Evolutionary conservation across 2,888 invertebrate genomes (phyloP), one percentile per base, ranked within the genome.

Genomic region (Pollenia angustigena): DNA sequence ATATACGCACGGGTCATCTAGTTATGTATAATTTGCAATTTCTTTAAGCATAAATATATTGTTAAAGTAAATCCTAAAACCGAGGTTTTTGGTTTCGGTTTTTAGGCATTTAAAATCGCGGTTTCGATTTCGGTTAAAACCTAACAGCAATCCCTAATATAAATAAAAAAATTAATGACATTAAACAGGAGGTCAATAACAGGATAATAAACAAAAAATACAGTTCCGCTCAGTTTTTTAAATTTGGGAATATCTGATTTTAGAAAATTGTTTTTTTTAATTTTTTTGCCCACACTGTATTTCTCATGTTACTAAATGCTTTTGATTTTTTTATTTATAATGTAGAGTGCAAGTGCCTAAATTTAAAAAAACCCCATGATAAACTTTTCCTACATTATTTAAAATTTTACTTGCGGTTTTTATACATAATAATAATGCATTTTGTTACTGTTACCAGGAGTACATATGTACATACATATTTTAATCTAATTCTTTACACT

Each of bases 361-460:
- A 42, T 62, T 62, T 62, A 8, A 16, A 16, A 50, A 71, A 66
- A 46, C 18, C 8, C n/a, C 50, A 50, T 60, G 58, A 68, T 68
- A 58, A 69, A 50, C 18, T 69, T 60, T 75, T 48, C 9, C 32
- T 18, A 58, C 18, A 69, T 69, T 60, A 58, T 79, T 69, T 40
- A 40, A 12, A 48, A 48, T 68, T 68, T 62, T 68, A 1, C 78
- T 68, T 78, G 78, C 56, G 78, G 46, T 58, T 78, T 23, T 14
- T 48, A 68, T 50, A 42, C 68, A 42, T 50, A 79, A 79, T 50
- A 58, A 56, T 46, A 56, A 32, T 6, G 16, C 48, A 78, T 68
- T 68, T 58, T 66, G 40, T 68, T 58, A 58, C 54, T 68, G 6
- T 54, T 18, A 52, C 75, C 50, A 46, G 16, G 18, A 62, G 56